These are phyloP conservation scores for Ophioninae sp. DNA, from an alignment of 2,888 invertebrate genomes.

Conservation along the genomic window DNA sequence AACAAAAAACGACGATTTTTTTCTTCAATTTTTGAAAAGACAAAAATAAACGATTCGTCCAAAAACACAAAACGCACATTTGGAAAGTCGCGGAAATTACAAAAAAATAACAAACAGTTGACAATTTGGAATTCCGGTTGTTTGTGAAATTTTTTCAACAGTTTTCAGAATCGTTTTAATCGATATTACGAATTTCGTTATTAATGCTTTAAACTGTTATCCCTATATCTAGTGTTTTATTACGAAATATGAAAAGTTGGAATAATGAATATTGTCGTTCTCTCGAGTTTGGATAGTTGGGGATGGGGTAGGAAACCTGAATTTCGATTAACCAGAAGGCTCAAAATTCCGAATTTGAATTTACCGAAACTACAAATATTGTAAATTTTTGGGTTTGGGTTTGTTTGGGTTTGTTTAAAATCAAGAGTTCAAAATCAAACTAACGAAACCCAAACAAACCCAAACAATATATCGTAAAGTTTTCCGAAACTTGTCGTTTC, in stretches of 20 bases:
- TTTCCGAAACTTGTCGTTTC: too few relatives aligned
- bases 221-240: neutral
- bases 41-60: neutral
- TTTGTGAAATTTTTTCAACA: neutral
- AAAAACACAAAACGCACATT: neutral
- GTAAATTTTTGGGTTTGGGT: too few relatives aligned
- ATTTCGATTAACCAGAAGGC: too few relatives aligned
- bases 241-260: neutral
- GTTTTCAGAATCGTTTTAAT: neutral
- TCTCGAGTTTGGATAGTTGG: neutral
- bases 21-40: neutral
- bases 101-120: neutral
- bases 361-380: too few relatives aligned
- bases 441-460: too few relatives aligned
- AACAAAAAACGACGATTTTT: neutral
- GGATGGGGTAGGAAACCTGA: too few relatives aligned
- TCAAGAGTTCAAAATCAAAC: too few relatives aligned
- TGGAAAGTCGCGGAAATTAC: neutral
- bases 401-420: too few relatives aligned
- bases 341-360: too few relatives aligned
- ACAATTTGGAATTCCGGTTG: neutral
- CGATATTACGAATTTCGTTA: neutral
- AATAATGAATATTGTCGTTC: neutral
- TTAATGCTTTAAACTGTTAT: neutral
- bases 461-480: too few relatives aligned